Base-by-base conservation (phyloP, 2,113 vertebrate genomes). In the Hiodon alosoides region DNA sequence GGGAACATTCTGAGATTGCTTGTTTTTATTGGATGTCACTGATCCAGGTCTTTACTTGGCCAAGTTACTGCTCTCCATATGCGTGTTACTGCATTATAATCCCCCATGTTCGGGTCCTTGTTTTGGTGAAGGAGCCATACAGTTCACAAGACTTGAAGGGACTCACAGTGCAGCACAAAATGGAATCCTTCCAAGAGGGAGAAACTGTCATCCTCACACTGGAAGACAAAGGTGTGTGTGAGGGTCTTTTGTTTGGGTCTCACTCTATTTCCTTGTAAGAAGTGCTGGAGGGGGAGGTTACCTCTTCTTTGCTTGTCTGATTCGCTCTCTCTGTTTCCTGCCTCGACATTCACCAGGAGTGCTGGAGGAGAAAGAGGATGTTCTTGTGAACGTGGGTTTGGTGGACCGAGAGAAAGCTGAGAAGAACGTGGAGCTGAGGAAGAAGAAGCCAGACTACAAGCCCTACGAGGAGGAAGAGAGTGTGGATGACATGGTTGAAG, bases 151-250 rank as follows among this genome's bases (percentile, higher is more conserved):
- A 98, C 83, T 86, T 98, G 6, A 94, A 93, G 82, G 96, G 96
- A n/a, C 92, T 98, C 50, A 94, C 92, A 0, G 95, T 98, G 70
- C 93, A 97, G 76, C 96, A 98, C 58, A 91, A 93, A 74, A 87
- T 94, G 0, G 93, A 92, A 0, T 91, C 95, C 3, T 95, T 98
- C 79, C 81, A 57, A 2, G 96, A 98, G 78, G 96, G 96, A 1
- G 85, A 95, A 67, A 94, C 90, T 0, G 73, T 97, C 47, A 86
- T 97, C 75, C 87, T 98, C 67, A 97, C 96, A 2, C 89, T 98
- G 0, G 85, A 97, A 79, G 96, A 97, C 86, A 95, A 95, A 90
- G 94, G 95, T 93, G n/a, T 48, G 14, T 53, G 11, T 57, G 47
- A 59, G 0, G n/a, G 0, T 17, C 10, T 4, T 61, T 4, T 61